phyloP scores from a whole-genome alignment of 1,140 invertebrate species.

The Drosophila tani region DNA sequence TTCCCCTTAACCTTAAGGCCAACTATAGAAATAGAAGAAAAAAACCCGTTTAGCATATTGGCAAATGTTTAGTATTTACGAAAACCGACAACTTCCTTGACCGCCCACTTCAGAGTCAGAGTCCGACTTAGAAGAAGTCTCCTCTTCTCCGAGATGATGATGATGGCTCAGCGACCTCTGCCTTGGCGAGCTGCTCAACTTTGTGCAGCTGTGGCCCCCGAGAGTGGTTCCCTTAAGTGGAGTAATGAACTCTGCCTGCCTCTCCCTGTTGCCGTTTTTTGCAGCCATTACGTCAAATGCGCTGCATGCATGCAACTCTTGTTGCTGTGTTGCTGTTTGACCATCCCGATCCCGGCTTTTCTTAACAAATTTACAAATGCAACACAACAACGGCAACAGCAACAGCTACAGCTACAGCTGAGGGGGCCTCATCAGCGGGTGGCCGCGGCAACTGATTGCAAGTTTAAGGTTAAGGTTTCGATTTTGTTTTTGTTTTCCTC shows the following conservation, averaged over 20 bases:
- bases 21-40: slow-evolving; percentile 76
- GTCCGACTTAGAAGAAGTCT: slow-evolving; percentile 19
- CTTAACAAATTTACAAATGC: slow-evolving; percentile 68
- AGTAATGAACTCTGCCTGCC: slow-evolving; percentile 79
- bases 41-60: slow-evolving; percentile 81
- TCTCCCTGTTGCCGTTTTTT: slow-evolving; percentile 30
- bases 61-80: slow-evolving; percentile 72
- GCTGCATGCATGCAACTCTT: slow-evolving; percentile 58
- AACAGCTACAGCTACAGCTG: not conserved
- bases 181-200: slow-evolving; percentile 61
- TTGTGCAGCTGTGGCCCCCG: slow-evolving; percentile 64
- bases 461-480: slow-evolving; percentile 82
- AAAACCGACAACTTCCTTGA: slow-evolving; percentile 76
- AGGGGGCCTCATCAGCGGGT: slow-evolving; percentile 8
- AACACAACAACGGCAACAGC: slow-evolving; percentile 2
- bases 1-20: slow-evolving; percentile 59
- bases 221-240: slow-evolving; percentile 64
- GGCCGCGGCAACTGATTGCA: slow-evolving; percentile 47
- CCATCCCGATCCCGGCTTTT: slow-evolving; percentile 25
- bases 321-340: slow-evolving; percentile 35
- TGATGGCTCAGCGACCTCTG: slow-evolving; percentile 75
- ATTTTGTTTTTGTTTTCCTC: slow-evolving; percentile 53
- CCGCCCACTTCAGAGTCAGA: slow-evolving; percentile 66
- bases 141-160: slow-evolving; percentile 43
- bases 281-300: slow-evolving; percentile 57